Conservation (phyloP, 1,140 invertebrate species). For the Anastatus disparis region DNA sequence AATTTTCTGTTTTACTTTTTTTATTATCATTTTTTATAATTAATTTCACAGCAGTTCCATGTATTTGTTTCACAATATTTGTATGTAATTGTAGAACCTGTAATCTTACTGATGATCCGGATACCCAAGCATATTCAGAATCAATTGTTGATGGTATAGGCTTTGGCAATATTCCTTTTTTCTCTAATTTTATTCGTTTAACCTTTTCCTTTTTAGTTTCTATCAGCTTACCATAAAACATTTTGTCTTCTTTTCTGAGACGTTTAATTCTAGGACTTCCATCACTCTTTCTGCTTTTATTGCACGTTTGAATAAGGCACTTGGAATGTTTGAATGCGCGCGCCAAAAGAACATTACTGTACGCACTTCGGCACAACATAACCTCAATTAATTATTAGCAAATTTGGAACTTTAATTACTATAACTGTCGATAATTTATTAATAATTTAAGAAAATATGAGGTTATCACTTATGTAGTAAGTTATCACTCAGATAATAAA, state of each 20-base stretch:
- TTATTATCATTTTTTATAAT: neutral
- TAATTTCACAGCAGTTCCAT: neutral
- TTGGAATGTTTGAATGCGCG: neutral
- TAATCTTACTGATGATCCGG: too few relatives aligned
- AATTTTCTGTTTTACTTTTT: too few relatives aligned
- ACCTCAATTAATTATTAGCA: slow-evolving; percentile 2
- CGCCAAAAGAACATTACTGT: neutral
- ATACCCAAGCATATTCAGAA: slow-evolving; percentile 26
- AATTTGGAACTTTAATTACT: neutral
- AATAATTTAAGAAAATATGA: neutral
- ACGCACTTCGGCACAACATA: neutral
- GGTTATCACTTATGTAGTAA: neutral
- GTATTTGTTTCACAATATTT: too few relatives aligned
- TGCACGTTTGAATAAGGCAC: neutral
- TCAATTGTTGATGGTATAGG: neutral
- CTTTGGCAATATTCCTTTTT: slow-evolving; percentile 5
- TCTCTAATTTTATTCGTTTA: slow-evolving; percentile 42
- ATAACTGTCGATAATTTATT: too few relatives aligned
- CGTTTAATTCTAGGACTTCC: slow-evolving; percentile 30
- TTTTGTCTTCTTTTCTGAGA: slow-evolving; percentile 46
- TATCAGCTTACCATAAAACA: slow-evolving; percentile 48
- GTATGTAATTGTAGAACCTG: too few relatives aligned
- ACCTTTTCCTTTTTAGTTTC: slow-evolving; percentile 49
- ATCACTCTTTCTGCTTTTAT: neutral
- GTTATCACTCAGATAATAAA: neutral